Evolutionary conservation across 1,140 invertebrate genomes (phyloP).

Genomic region (Pseudachorutes palmiensis): DNA sequence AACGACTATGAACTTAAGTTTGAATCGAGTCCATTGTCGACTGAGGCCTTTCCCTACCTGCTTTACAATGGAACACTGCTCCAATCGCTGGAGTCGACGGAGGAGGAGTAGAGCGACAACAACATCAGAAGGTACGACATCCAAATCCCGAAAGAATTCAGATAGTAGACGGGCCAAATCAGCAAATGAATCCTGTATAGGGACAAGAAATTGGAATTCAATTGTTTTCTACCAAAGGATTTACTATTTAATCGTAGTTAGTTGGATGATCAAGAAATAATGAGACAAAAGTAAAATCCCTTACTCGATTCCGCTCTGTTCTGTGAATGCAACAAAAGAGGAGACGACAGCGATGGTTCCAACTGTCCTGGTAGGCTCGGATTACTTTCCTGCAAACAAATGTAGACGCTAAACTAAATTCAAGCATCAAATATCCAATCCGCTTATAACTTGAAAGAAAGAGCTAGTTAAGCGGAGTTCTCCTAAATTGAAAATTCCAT

Average conservation of each 20-base stretch:
- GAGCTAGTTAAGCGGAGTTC: too few relatives aligned
- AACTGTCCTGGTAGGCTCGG: conserved; percentile 79
- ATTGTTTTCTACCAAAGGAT: too few relatives aligned
- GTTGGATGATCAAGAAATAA: too few relatives aligned
- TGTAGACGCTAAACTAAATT: too few relatives aligned
- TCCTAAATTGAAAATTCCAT: too few relatives aligned
- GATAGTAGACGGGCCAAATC: conserved; percentile 78
- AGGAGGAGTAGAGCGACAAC: conserved; percentile 75
- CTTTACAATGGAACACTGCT: conserved; percentile 66
- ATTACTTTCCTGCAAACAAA: conserved; percentile 64
- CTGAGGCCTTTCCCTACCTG: too few relatives aligned
- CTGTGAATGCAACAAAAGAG: conserved; percentile 79
- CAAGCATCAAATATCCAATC: too few relatives aligned
- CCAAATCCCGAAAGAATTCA: conserved; percentile 81
- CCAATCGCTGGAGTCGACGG: conserved; percentile 70
- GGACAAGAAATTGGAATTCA: neutral
- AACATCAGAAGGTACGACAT: conserved; percentile 86
- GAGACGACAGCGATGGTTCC: conserved; percentile 74
- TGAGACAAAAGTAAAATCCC: conserved; percentile 25
- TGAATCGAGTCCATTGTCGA: too few relatives aligned
- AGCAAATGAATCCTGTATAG: conserved; percentile 64
- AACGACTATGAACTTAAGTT: too few relatives aligned
- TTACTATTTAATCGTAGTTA: too few relatives aligned
- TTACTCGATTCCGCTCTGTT: conserved; percentile 64
- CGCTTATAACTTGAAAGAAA: too few relatives aligned